phyloP scores from a whole-genome alignment of 35 echinoderm and acorn worm species.

The Eucidaris tribuloides region DNA sequence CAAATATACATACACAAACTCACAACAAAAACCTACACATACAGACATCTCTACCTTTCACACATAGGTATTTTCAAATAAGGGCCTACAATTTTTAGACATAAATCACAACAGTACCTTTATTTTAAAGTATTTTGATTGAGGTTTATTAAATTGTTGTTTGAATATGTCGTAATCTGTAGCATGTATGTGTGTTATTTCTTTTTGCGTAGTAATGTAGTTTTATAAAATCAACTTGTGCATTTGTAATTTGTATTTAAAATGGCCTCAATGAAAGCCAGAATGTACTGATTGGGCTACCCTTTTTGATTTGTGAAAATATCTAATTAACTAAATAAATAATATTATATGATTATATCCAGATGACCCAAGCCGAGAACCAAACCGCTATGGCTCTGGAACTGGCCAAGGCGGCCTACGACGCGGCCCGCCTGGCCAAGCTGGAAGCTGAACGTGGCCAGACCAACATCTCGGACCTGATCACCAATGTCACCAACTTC shows the following conservation, averaged over 20 bases:
- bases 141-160: not conserved
- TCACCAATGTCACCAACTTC: conserved; percentile 85
- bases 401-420: conserved; percentile 72
- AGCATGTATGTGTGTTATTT: not conserved
- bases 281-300: not conserved
- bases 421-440: conserved; percentile 67
- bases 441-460: conserved; percentile 73
- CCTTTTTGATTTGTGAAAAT: not conserved
- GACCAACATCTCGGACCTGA: conserved; percentile 76
- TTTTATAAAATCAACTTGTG: not conserved
- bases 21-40: too few relatives aligned
- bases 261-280: too few relatives aligned
- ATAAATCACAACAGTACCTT: too few relatives aligned
- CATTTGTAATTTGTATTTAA: not conserved
- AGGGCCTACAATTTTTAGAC: too few relatives aligned
- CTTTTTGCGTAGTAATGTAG: not conserved
- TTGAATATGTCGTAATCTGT: not conserved
- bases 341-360: not conserved
- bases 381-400: conserved; percentile 60
- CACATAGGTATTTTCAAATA: too few relatives aligned
- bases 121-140: too few relatives aligned
- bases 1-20: too few relatives aligned
- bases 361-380: conserved; percentile 60
- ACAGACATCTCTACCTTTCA: too few relatives aligned
- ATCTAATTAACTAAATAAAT: not conserved